phyloP scores from a whole-genome alignment of 2,113 vertebrate genomes.

The Vombatus ursinus region DNA sequence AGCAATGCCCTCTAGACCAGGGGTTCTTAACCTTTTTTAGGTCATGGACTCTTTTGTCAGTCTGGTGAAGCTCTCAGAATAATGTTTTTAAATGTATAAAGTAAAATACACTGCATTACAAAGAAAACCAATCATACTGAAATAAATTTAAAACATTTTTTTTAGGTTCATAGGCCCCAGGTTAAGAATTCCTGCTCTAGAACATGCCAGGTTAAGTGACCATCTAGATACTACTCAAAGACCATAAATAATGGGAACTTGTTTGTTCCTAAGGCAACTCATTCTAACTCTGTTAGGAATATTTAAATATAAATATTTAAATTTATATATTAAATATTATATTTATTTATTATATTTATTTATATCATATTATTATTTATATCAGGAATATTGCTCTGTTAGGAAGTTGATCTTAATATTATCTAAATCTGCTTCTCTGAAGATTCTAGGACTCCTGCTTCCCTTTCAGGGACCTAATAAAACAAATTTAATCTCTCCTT shows the following conservation, averaged over 20 bases:
- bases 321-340: too few species aligned
- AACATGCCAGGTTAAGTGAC: not conserved
- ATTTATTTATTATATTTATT: too few species aligned
- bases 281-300: not conserved
- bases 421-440: not conserved
- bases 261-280: too few species aligned
- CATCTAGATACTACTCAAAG: not conserved
- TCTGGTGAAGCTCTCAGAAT: not conserved
- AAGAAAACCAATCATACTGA: not conserved
- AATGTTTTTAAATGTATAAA: not conserved
- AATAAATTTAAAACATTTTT: not conserved
- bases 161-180: not conserved
- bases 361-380: too few species aligned
- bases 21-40: not conserved
- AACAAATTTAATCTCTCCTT: not conserved
- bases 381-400: not conserved
- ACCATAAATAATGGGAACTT: not conserved
- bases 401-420: not conserved
- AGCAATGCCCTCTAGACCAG: not conserved
- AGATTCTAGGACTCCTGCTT: not conserved
- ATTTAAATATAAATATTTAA: too few species aligned
- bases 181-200: not conserved
- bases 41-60: not conserved
- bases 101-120: not conserved
- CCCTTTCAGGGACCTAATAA: not conserved